phyloP scores from a whole-genome alignment of 2,888 invertebrate species.

The Cybosia mesomella region DNA sequence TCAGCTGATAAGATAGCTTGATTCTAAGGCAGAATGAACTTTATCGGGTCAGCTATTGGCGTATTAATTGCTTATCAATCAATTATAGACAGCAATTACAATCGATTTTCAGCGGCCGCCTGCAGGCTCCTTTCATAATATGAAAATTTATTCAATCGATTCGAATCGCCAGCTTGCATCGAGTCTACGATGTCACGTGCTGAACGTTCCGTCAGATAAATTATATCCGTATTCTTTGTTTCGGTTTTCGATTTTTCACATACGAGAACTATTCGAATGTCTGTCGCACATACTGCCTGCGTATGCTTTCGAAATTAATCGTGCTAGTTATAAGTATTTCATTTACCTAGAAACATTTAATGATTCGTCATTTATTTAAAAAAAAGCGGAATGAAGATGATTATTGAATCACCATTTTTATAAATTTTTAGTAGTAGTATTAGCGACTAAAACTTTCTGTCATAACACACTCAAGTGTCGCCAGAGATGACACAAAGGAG shows the following conservation, averaged over 20 bases:
- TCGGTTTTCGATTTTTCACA: conserved; percentile 53
- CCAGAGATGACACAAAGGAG: too few relatives aligned
- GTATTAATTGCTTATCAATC: conserved; percentile 60
- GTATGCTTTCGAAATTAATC: not conserved
- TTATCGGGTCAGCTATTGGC: too few relatives aligned
- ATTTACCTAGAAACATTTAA: not conserved
- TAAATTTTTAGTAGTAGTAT: not conserved
- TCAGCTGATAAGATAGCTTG: too few relatives aligned
- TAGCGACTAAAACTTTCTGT: too few relatives aligned
- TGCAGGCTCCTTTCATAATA: conserved; percentile 56
- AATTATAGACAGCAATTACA: conserved; percentile 63
- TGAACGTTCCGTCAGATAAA: conserved; percentile 62
- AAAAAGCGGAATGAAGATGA: too few relatives aligned
- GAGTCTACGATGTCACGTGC: conserved; percentile 62
- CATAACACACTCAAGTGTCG: too few relatives aligned
- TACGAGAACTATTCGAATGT: conserved; percentile 34
- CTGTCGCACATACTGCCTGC: conserved; percentile 15
- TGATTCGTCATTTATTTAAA: not conserved
- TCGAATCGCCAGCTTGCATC: conserved; percentile 65
- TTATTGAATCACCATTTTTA: not conserved
- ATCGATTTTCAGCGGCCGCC: conserved; percentile 49
- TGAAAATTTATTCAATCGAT: conserved; percentile 78
- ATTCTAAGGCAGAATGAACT: too few relatives aligned
- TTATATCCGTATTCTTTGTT: conserved; percentile 53
- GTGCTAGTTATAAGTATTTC: not conserved